Conservation (phyloP, 2,888 invertebrate genomes). For the Onchidella celtica region DNA sequence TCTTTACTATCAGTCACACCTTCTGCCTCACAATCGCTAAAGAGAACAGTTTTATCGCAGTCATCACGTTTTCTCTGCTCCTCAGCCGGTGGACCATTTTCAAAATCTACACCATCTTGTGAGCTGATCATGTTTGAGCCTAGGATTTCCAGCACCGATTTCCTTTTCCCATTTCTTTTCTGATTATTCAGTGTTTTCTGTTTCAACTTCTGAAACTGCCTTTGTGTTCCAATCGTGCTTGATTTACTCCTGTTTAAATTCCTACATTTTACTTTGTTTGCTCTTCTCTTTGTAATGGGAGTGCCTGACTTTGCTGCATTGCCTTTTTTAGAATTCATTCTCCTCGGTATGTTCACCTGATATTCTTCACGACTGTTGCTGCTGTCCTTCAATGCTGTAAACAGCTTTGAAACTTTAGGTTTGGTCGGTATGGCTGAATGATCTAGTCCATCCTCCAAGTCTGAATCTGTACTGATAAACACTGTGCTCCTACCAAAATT, state of each 20-base stretch:
- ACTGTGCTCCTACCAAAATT: neutral
- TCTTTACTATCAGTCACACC: neutral
- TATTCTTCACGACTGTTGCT: neutral
- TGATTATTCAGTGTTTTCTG: neutral
- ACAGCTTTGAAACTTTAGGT: constrained; percentile 9
- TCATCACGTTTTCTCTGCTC: neutral
- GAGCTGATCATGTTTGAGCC: neutral
- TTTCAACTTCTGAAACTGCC: no score
- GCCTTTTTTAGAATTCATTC: neutral
- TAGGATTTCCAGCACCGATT: constrained; percentile 9
- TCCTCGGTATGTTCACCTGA: neutral
- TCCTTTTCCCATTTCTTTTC: constrained; percentile 18
- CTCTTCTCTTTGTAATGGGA: no score
- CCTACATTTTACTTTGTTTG: no score
- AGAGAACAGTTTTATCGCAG: neutral
- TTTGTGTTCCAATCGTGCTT: no score
- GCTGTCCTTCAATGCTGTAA: constrained; percentile 1
- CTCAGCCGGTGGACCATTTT: neutral
- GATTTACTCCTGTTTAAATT: no score
- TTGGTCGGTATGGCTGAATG: neutral
- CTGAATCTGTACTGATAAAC: constrained; percentile 29
- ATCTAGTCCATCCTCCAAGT: neutral
- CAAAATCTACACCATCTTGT: constrained; percentile 38
- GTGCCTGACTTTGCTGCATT: neutral
- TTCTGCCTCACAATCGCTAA: no score